Evolutionary conservation across 2,113 vertebrate genomes (phyloP), one percentile per base, ranked within the genome.

Genomic region (Neolamprologus toae): DNA sequence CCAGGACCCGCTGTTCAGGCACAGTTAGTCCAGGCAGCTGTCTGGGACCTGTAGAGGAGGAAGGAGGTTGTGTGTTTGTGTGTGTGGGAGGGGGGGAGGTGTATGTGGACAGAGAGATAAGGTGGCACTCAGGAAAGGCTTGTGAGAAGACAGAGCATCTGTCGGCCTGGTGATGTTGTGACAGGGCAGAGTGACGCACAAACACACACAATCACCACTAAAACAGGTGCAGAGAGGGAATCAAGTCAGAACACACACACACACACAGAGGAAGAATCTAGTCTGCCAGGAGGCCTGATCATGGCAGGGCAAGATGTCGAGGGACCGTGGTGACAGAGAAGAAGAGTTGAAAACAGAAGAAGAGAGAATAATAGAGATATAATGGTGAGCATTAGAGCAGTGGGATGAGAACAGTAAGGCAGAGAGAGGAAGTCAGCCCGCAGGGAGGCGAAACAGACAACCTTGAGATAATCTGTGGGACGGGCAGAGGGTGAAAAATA

Each of bases 31-130:
- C 78, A 81, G 63, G 89, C 87, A 78, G 86, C 84, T 76, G 90
- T 90, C 83, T 79, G 90, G 82, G 88, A 81, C 91, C 84, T 85
- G 84, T 59, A 28, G 14, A n/a, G 21, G 53, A 13, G 26, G 82
- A 31, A 21, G 49, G 76, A 23, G 84, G 54, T 26, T 35, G 59
- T 55, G 76, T 54, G 28, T 57, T 3, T 88, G 16, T 83, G 51
- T 81, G 59, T 31, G 49, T 7, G 84, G 49, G 84, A 7, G 49
- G 45, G 35, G 26, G 80, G 55, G 71, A 28, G 14, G 55, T 84
- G 91, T 86, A 71, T 92, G 89, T 87, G 93, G 86, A 91, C 90
- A 85, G 79, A 86, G 89, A 94, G 94, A 95, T 95, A 94, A 94
- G 91, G 86, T 89, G 89, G 86, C 78, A 79, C 87, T 89, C 71